These are phyloP conservation scores for Planococcus citri DNA, from an alignment of 1,140 invertebrate species.

Conservation along the genomic window DNA sequence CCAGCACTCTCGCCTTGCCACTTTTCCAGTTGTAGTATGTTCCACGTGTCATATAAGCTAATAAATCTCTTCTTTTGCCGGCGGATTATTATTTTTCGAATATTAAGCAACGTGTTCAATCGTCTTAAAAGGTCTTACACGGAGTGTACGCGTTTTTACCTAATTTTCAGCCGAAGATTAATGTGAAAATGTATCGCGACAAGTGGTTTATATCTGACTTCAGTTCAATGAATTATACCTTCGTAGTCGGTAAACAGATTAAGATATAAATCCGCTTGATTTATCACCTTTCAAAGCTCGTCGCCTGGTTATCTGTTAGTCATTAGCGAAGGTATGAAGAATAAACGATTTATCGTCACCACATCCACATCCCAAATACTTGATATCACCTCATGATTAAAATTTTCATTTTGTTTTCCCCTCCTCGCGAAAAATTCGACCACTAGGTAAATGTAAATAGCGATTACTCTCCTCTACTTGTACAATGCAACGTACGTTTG, in stretches of 20 bases:
- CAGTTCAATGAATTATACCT: neutral
- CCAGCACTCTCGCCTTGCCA: too few relatives aligned
- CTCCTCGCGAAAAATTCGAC: too few relatives aligned
- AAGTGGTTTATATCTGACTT: constrained; percentile 3
- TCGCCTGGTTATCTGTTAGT: neutral
- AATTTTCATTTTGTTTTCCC: too few relatives aligned
- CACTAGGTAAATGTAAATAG: neutral
- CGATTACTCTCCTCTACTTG: neutral
- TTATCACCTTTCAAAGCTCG: neutral
- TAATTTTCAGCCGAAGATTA: neutral
- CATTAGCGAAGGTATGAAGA: neutral
- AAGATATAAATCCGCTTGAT: neutral
- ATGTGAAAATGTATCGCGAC: neutral
- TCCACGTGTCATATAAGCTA: neutral
- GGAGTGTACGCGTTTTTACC: neutral
- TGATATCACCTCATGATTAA: neutral
- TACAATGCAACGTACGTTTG: too few relatives aligned
- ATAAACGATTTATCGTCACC: constrained; percentile 1
- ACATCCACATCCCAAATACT: neutral
- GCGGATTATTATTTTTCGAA: neutral
- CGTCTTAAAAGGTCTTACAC: neutral
- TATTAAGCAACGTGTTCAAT: neutral
- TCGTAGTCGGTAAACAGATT: constrained; percentile 6
- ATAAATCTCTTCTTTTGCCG: neutral
- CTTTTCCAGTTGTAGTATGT: too few relatives aligned